phyloP scores from a whole-genome alignment of 2,888 invertebrate species.

The Herminia tarsipennalis region DNA sequence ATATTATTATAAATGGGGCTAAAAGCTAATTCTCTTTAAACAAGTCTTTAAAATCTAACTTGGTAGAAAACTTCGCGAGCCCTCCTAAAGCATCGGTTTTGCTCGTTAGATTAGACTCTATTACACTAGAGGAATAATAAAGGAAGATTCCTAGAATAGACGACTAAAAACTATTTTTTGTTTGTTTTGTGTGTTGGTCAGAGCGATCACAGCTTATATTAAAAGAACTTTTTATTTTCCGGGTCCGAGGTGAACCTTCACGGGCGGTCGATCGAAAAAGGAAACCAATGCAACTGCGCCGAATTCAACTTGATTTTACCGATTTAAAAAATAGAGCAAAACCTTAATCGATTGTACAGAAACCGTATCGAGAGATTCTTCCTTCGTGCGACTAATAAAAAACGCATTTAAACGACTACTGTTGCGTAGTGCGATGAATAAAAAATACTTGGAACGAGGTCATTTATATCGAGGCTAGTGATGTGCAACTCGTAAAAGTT shows the following conservation, averaged over 20 bases:
- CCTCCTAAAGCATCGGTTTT: too few relatives aligned
- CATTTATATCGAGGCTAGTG: constrained; percentile 48
- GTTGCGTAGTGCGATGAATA: constrained; percentile 49
- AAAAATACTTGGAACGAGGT: constrained; percentile 57
- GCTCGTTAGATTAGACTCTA: too few relatives aligned
- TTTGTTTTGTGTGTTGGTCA: constrained; percentile 21
- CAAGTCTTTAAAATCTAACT: too few relatives aligned
- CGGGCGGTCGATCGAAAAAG: constrained; percentile 49
- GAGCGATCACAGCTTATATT: constrained; percentile 26
- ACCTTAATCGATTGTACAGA: constrained; percentile 49
- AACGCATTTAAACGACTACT: constrained; percentile 40
- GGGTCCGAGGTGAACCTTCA: constrained; percentile 52
- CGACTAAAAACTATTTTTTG: constrained; percentile 1
- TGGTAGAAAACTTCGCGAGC: too few relatives aligned
- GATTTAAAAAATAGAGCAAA: constrained; percentile 47
- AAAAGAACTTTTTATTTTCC: constrained; percentile 44
- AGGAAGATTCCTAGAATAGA: too few relatives aligned
- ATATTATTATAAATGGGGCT: too few relatives aligned
- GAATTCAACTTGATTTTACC: constrained; percentile 46
- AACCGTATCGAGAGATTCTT: constrained; percentile 45
- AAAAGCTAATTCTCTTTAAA: too few relatives aligned
- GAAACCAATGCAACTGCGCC: constrained; percentile 51
- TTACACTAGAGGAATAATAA: too few relatives aligned
- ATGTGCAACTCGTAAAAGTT: constrained; percentile 40
- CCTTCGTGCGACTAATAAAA: constrained; percentile 34